Percentiles rank a stretch among this genome's conserved stretches.
Evolutionary conservation across 2,888 invertebrate species (phyloP).

Genomic region (Melipona bicolor): DNA sequence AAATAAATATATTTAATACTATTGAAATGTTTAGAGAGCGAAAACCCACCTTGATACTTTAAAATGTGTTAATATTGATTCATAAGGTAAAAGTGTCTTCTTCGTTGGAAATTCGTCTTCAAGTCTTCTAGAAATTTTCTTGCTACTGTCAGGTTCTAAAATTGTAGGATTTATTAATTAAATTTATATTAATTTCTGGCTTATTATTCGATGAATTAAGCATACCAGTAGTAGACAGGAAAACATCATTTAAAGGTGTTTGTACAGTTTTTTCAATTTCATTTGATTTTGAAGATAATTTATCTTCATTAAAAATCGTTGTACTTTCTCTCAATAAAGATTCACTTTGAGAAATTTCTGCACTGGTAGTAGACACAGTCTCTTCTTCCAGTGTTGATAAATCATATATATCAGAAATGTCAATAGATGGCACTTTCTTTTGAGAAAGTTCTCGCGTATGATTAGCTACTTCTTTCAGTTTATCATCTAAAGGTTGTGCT

Average conservation of each 20-base stretch:
- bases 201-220: not conserved
- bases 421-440: conserved; percentile 67
- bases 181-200: conserved; percentile 6
- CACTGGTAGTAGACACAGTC: not conserved
- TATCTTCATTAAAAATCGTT: not conserved
- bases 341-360: conserved; percentile 12
- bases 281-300: not conserved
- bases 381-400: conserved; percentile 18
- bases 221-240: not conserved
- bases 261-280: conserved; percentile 4
- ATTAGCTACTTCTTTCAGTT: conserved; percentile 79
- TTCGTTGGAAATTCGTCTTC: conserved; percentile 9
- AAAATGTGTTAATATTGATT: conserved; percentile 79
- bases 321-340: conserved; percentile 24
- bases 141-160: not conserved
- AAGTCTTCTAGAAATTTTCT: not conserved
- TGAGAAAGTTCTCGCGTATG: conserved; percentile 77
- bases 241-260: not conserved
- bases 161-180: not conserved
- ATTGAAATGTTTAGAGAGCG: conserved; percentile 37
- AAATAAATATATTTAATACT: not conserved
- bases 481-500: conserved; percentile 77
- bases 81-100: conserved; percentile 73
- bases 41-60: conserved; percentile 78
- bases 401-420: conserved; percentile 44